Percentiles rank a stretch among this genome's conserved stretches.
Conservation (phyloP, 2,888 invertebrate genomes). For the Limnephilus marmoratus region DNA sequence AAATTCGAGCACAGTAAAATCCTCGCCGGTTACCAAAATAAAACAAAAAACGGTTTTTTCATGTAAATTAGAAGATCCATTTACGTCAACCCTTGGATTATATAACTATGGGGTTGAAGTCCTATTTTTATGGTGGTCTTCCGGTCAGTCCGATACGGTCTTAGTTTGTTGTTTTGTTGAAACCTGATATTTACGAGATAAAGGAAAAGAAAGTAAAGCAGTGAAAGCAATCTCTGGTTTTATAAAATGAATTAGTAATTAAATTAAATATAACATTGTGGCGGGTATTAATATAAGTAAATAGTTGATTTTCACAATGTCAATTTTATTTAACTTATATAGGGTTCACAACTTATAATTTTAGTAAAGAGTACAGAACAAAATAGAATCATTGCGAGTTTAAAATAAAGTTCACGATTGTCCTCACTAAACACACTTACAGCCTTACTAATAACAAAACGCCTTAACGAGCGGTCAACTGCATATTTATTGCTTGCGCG, state of each 20-base stretch:
- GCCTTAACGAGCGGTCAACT: no score
- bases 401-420: no score
- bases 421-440: no score
- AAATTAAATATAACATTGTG: no score
- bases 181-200: background rate
- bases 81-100: background rate
- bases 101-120: background rate
- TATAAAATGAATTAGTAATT: background rate
- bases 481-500: no score
- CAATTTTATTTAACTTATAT: no score
- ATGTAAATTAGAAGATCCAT: background rate
- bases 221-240: background rate
- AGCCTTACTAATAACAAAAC: no score
- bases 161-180: background rate
- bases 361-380: no score
- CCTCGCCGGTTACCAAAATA: background rate
- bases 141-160: background rate
- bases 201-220: background rate
- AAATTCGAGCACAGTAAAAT: background rate
- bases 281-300: no score
- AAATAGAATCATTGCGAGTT: no score
- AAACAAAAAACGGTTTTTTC: background rate
- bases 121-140: background rate
- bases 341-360: no score
- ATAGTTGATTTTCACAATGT: no score